Evolutionary conservation across 2,888 invertebrate species (phyloP).

Genomic region (Thyatira batis): DNA sequence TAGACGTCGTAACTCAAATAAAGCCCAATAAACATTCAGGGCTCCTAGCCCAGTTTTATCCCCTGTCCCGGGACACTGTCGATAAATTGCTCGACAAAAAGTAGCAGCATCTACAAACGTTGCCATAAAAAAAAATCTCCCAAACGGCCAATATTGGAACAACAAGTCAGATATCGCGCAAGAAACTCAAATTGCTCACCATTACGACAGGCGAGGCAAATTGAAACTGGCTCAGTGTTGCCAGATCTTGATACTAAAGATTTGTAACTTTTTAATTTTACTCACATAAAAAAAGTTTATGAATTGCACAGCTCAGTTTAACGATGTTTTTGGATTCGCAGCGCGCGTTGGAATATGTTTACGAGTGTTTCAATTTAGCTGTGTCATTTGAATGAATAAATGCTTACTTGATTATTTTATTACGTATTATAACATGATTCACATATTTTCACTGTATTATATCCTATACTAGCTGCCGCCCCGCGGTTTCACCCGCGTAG

Average conservation of each 20-base stretch:
- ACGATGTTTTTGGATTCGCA: background rate
- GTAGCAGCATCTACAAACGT: constrained; percentile 29
- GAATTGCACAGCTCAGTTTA: background rate
- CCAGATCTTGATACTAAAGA: constrained; percentile 13
- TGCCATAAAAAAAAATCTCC: constrained; percentile 37
- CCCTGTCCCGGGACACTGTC: constrained; percentile 29
- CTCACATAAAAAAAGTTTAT: background rate
- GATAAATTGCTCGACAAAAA: constrained; percentile 37
- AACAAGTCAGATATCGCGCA: constrained; percentile 32
- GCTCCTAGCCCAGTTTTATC: constrained; percentile 21
- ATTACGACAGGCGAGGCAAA: background rate
- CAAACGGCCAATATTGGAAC: constrained; percentile 42
- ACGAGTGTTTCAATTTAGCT: background rate
- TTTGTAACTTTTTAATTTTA: background rate
- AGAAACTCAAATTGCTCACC: constrained; percentile 21
- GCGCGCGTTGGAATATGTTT: background rate
- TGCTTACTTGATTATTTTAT: background rate
- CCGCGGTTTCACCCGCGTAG: no score
- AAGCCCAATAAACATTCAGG: background rate
- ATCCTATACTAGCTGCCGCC: no score
- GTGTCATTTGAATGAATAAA: background rate
- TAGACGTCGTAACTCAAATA: background rate
- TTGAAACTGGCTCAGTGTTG: constrained; percentile 1
- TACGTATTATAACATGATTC: background rate
- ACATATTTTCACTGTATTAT: no score